These are phyloP conservation scores for Battus philenor DNA, from an alignment of 1,140 invertebrate species.

Conservation along the genomic window DNA sequence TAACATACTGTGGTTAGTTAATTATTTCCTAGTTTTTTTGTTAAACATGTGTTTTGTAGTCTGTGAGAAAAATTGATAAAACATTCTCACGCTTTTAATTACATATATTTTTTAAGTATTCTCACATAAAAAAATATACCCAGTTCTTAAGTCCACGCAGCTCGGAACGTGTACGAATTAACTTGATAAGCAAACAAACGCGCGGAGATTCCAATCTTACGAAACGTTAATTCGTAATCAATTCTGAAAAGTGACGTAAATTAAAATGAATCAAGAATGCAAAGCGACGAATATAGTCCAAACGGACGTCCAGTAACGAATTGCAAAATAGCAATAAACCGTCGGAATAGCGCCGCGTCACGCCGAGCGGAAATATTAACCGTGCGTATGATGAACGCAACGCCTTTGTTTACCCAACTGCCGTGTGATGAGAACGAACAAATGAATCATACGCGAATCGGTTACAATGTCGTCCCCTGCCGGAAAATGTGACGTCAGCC, in stretches of 20 bases:
- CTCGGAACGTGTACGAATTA: conserved; percentile 1
- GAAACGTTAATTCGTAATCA: conserved; percentile 6
- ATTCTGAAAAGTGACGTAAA: conserved; percentile 18
- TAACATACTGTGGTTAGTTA: too few species aligned
- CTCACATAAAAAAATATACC: too few species aligned
- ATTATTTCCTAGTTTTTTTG: too few species aligned
- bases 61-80: too few species aligned
- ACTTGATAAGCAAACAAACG: conserved; percentile 1
- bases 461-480: too few species aligned
- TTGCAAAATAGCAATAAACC: conserved; percentile 42
- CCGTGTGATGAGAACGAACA: neutral
- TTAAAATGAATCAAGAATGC: conserved; percentile 18
- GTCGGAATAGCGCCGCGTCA: conserved; percentile 25
- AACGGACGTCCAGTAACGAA: conserved; percentile 25
- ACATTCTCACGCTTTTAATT: too few species aligned
- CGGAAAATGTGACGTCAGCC: too few species aligned
- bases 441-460: conserved; percentile 15
- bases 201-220: neutral
- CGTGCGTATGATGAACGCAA: conserved; percentile 36
- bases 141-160: too few species aligned
- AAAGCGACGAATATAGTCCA: conserved; percentile 39
- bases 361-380: conserved; percentile 48
- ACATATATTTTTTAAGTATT: too few species aligned
- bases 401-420: conserved; percentile 35
- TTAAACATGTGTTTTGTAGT: too few species aligned